phyloP scores from a whole-genome alignment of 2,888 invertebrate species.

The Caradrina kadenii region DNA sequence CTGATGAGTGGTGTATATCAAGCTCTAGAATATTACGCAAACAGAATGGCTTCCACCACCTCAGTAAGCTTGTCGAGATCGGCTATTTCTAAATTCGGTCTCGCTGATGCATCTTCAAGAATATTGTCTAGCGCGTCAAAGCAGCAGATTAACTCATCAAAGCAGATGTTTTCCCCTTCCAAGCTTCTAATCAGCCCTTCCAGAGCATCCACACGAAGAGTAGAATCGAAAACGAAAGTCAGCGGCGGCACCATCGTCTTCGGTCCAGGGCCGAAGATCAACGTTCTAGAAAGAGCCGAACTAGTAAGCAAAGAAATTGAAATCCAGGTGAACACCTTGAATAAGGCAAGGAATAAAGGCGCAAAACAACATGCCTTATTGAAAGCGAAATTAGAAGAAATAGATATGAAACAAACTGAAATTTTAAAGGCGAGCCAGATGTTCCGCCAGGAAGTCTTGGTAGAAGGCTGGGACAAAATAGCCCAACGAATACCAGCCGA shows the following conservation, averaged over 20 bases:
- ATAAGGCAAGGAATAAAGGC: slow-evolving; percentile 73
- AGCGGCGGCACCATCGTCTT: slow-evolving; percentile 77
- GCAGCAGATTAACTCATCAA: not conserved
- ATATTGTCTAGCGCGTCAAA: slow-evolving; percentile 3
- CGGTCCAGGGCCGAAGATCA: slow-evolving; percentile 84
- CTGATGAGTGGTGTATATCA: slow-evolving; percentile 86
- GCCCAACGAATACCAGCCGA: slow-evolving; percentile 92
- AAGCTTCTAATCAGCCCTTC: slow-evolving; percentile 68
- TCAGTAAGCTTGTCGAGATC: slow-evolving; percentile 75
- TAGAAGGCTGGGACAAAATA: slow-evolving; percentile 89
- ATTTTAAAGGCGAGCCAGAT: slow-evolving; percentile 83
- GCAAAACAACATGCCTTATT: slow-evolving; percentile 82
- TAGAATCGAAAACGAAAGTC: slow-evolving; percentile 81
- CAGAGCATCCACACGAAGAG: slow-evolving; percentile 75
- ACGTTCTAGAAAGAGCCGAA: slow-evolving; percentile 87
- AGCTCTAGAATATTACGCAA: slow-evolving; percentile 82
- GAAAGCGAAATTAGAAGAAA: slow-evolving; percentile 90
- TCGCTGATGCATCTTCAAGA: slow-evolving; percentile 69
- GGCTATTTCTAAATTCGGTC: slow-evolving; percentile 73
- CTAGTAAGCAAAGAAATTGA: slow-evolving; percentile 88
- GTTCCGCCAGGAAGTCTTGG: slow-evolving; percentile 89
- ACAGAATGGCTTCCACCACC: slow-evolving; percentile 74
- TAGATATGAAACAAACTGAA: slow-evolving; percentile 86
- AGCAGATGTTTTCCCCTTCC: slow-evolving; percentile 45
- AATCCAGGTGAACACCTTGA: slow-evolving; percentile 76